Percentiles rank a stretch among this genome's conserved stretches.
Conservation (phyloP, 2,888 invertebrate species). For the Carpatolechia fugitivella region DNA sequence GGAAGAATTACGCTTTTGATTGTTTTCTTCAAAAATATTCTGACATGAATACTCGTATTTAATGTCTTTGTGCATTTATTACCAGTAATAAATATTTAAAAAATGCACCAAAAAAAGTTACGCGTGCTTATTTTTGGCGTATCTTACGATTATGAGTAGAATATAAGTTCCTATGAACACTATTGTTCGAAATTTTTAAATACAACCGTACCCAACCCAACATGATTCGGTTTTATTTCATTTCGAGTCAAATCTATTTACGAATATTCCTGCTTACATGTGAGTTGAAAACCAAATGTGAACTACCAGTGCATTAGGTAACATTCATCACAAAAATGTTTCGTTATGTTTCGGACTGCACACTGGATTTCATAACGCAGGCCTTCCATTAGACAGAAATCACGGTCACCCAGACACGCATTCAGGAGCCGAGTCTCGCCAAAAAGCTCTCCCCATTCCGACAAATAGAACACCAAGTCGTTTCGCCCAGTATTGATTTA, state of each 20-base stretch:
- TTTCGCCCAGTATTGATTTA: constrained; percentile 59
- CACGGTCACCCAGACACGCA: constrained; percentile 29
- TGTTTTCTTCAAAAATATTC: no score
- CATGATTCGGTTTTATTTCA: no score
- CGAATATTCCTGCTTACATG: neutral
- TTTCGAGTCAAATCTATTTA: neutral
- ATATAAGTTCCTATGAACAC: no score
- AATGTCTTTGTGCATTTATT: no score
- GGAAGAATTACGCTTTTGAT: no score
- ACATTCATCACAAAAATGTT: constrained; percentile 21
- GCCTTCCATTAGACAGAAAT: constrained; percentile 45
- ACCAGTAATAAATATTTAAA: no score
- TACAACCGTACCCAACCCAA: no score
- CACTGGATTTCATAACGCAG: constrained; percentile 25
- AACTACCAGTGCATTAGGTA: constrained; percentile 30
- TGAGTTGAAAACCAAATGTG: neutral
- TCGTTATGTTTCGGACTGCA: constrained; percentile 19
- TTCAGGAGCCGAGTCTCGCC: constrained; percentile 31
- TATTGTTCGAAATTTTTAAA: no score
- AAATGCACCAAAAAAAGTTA: no score
- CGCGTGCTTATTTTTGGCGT: no score
- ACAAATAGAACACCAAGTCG: constrained; percentile 22
- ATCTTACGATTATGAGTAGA: no score
- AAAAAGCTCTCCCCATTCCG: constrained; percentile 40
- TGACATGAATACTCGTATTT: no score